Percentiles rank a stretch among this genome's conserved stretches.
phyloP scores from a whole-genome alignment of 2,888 invertebrate species.

The Lutraria lutraria region DNA sequence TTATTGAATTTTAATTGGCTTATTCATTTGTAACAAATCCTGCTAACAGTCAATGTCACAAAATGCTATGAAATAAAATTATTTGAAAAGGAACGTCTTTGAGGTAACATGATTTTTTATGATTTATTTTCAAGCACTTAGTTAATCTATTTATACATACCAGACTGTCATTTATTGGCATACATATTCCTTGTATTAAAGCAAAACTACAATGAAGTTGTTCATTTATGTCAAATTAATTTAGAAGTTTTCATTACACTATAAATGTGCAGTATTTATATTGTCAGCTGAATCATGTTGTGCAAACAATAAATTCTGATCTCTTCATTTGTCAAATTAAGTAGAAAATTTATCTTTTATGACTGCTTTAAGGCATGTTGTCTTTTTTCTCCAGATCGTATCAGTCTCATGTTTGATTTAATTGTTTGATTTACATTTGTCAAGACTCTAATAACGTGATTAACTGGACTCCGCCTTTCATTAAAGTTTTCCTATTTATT shows the following conservation, averaged over 20 bases:
- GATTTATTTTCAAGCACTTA: background rate
- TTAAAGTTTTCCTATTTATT: conserved; percentile 16
- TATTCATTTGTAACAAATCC: background rate
- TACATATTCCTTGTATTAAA: background rate
- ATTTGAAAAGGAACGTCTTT: background rate
- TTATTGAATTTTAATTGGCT: conserved; percentile 17
- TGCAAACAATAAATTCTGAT: background rate
- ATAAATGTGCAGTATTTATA: background rate
- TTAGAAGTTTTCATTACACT: background rate
- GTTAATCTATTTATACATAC: background rate
- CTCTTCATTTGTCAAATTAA: conserved; percentile 17
- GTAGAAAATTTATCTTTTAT: conserved; percentile 2
- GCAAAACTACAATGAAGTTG: background rate
- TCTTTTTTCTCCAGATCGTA: background rate
- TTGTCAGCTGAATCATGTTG: background rate
- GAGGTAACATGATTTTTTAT: background rate
- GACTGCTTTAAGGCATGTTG: background rate
- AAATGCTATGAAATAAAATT: background rate
- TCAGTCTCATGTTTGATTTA: conserved; percentile 1
- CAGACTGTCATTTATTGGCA: background rate
- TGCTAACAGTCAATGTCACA: background rate
- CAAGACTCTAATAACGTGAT: background rate
- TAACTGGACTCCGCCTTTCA: background rate
- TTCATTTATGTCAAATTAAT: background rate
- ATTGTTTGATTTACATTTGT: conserved; percentile 3